phyloP scores from a whole-genome alignment of 2,888 invertebrate species.

The Xanthorhoe designata region DNA sequence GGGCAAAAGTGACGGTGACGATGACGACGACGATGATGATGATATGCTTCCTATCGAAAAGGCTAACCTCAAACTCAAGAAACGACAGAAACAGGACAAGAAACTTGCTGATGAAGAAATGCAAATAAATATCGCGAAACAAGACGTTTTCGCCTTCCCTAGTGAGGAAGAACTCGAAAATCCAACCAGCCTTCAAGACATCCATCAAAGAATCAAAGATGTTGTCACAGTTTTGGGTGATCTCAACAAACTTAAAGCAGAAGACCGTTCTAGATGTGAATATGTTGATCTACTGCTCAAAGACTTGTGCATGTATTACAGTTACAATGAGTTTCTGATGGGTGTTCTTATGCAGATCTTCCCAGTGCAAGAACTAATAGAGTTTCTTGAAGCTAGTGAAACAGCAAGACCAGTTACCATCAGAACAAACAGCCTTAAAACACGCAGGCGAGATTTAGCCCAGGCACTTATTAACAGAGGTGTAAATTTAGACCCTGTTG shows the following conservation, averaged over 20 bases:
- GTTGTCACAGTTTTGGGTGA: conserved; percentile 92
- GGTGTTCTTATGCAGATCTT: conserved; percentile 96
- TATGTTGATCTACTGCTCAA: conserved; percentile 91
- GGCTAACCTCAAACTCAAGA: conserved; percentile 91
- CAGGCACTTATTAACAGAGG: conserved; percentile 98
- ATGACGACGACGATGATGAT: conserved; percentile 77
- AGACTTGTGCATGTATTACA: conserved; percentile 97
- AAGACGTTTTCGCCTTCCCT: conserved; percentile 92
- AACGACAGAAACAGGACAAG: conserved; percentile 88
- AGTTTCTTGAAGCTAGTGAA: conserved; percentile 98
- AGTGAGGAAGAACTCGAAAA: conserved; percentile 90
- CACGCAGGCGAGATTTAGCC: conserved; percentile 95
- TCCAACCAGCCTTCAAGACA: conserved; percentile 90
- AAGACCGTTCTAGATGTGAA: conserved; percentile 90
- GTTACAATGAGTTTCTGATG: conserved; percentile 98
- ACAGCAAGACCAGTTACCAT: conserved; percentile 97
- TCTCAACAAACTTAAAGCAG: conserved; percentile 89
- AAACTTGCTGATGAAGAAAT: conserved; percentile 92
- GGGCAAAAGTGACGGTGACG: conserved; percentile 63
- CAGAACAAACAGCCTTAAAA: conserved; percentile 97
- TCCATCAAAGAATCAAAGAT: conserved; percentile 96
- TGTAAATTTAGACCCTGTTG: conserved; percentile 98
- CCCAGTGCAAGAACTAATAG: conserved; percentile 93
- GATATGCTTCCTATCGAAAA: conserved; percentile 95
- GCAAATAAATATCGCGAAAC: conserved; percentile 91